phyloP scores from a whole-genome alignment of 2,113 vertebrate species.

The Takifugu flavidus region DNA sequence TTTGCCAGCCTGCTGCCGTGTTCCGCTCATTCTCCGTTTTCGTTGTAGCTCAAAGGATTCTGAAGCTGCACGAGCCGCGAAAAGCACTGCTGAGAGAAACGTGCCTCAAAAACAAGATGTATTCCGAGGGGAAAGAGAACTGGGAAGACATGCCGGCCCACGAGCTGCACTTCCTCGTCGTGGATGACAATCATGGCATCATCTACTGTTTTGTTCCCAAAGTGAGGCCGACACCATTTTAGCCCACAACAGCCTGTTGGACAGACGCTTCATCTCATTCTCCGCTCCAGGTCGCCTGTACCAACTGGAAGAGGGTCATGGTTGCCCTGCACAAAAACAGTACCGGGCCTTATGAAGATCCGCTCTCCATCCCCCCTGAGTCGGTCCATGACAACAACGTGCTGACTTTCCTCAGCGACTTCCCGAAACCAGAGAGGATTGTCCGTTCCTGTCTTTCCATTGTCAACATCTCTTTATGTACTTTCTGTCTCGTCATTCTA shows the following conservation, averaged over 20 bases:
- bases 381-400: rapidly evolving
- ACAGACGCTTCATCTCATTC: not conserved
- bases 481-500: not conserved
- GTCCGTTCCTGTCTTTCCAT: constrained; percentile 13
- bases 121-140: not conserved
- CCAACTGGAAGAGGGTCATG: constrained; percentile 45
- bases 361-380: not conserved
- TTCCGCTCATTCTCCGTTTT: no score
- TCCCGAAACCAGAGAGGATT: constrained; percentile 15
- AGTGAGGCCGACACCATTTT: not conserved
- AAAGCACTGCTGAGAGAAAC: not conserved
- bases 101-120: not conserved
- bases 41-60: no score
- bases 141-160: not conserved
- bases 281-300: constrained; percentile 39
- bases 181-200: not conserved
- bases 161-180: not conserved
- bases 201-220: not conserved
- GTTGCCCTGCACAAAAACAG: constrained; percentile 1
- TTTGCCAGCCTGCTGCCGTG: no score
- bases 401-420: not conserved
- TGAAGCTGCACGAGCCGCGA: no score
- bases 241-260: no score
- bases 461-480: no score
- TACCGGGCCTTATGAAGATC: constrained; percentile 27